Evolutionary conservation across 1,140 invertebrate species (phyloP), one percentile per base, ranked within the genome.

Genomic region (Theocolax elegans): DNA sequence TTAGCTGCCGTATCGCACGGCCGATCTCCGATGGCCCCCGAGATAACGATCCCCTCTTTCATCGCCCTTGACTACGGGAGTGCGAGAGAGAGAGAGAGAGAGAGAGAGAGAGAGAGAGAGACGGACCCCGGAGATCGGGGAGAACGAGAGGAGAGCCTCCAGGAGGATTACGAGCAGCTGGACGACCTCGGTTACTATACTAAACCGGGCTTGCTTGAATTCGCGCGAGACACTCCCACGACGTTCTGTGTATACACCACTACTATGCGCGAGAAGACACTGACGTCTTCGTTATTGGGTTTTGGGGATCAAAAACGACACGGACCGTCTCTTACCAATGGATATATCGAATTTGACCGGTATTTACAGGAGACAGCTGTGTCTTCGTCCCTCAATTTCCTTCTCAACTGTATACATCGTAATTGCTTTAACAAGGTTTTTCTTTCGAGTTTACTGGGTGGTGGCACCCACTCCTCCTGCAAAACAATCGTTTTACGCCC

Each of bases 141-240:
- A 27, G 40, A 66, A 31, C 44, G 65, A 48, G 23, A 46, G 68
- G 31, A 60, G 65, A 56, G 72, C 66, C 56, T 66, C 62, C 54
- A 64, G 46, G 59, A 51, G 77, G 79, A 82, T 82, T 80, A 80
- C 76, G 74, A 75, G 77, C 80, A 81, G 80, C 79, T 82, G 80
- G 68, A 59, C 73, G 66, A 53, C 68, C 72, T 49, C 56, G 71
- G 48, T 67, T n/a, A 75, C 73, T 76, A 79, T 73, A 77, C 77
- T 74, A 75, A 77, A 76, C 40, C 53, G 54, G 59, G 48, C 46
- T 51, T 53, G 27, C 15, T 49, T 51, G 44, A 67, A 67, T 68
- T 68, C 48, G 67, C 67, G 66, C 42, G 66, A 40, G 65, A 59
- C 65, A 67, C 65, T 67, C 65, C 65, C 65, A 67, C 68, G 60